Conservation (phyloP, 2,888 invertebrate species). For the Drosophila robusta region DNA sequence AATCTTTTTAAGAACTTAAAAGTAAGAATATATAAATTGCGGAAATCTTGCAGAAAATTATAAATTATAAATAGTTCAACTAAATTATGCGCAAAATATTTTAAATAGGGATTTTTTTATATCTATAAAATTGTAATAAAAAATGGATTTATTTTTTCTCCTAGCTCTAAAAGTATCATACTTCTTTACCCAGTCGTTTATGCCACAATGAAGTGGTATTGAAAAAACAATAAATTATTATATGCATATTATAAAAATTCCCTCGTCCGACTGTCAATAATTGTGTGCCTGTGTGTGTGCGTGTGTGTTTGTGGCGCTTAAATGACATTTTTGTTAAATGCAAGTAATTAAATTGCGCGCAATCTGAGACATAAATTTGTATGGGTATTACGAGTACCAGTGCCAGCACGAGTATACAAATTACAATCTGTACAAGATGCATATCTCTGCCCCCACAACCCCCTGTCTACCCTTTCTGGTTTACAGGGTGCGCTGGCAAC, state of each 20-base stretch:
- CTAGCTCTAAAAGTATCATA: not conserved
- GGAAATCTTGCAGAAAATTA: too few species aligned
- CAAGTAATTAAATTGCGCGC: slow-evolving; percentile 67
- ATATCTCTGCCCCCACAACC: not conserved
- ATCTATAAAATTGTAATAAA: too few species aligned
- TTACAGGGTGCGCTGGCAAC: slow-evolving; percentile 35
- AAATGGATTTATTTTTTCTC: too few species aligned
- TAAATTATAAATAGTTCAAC: too few species aligned
- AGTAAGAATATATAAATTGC: too few species aligned
- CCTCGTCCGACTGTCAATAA: slow-evolving; percentile 23
- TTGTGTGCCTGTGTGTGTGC: slow-evolving; percentile 3
- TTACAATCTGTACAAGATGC: slow-evolving; percentile 8
- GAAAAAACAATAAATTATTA: slow-evolving; percentile 35
- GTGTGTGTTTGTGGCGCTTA: slow-evolving; percentile 17
- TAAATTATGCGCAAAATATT: too few species aligned
- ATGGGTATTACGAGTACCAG: slow-evolving; percentile 5
- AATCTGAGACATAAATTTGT: slow-evolving; percentile 45
- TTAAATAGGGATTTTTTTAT: too few species aligned
- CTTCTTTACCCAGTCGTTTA: not conserved
- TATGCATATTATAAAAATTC: slow-evolving; percentile 49
- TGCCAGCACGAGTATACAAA: slow-evolving; percentile 21
- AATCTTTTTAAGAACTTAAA: too few species aligned
- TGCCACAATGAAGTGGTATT: slow-evolving; percentile 4
- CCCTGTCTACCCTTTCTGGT: not conserved
- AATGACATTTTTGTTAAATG: slow-evolving; percentile 66